These are phyloP conservation scores for Girardinichthys multiradiatus DNA, from an alignment of 2,113 vertebrate genomes.

Conservation along the genomic window DNA sequence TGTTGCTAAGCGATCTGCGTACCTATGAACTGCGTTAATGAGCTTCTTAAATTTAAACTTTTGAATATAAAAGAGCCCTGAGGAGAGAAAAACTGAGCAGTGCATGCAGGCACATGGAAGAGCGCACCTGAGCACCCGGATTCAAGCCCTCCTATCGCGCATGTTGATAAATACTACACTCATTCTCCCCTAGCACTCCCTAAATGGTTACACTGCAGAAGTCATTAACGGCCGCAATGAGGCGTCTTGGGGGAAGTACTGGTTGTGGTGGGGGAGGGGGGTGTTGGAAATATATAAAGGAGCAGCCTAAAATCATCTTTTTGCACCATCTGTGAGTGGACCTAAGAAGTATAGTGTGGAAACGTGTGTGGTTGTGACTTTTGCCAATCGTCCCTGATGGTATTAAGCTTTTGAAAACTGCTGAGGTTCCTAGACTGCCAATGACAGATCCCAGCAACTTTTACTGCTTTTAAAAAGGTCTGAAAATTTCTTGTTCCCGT, in stretches of 20 bases:
- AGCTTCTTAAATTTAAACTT: constrained; percentile 34
- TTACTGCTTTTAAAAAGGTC: constrained; percentile 53
- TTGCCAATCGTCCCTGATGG: constrained; percentile 35
- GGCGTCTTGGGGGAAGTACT: constrained; percentile 47
- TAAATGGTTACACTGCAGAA: constrained; percentile 75
- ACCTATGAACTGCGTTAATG: constrained; percentile 36
- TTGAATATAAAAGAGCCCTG: constrained; percentile 24
- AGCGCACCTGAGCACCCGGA: constrained; percentile 50
- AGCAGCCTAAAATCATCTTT: constrained; percentile 58
- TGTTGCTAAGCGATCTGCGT: constrained; percentile 3
- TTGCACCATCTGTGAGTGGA: constrained; percentile 51
- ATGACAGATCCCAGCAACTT: constrained; percentile 61
- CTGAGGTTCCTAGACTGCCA: constrained; percentile 64
- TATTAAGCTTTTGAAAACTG: constrained; percentile 59
- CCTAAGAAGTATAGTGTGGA: constrained; percentile 24
- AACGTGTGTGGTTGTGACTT: constrained; percentile 45
- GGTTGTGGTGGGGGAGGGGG: constrained; percentile 20
- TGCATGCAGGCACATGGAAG: constrained; percentile 20
- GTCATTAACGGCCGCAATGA: constrained; percentile 78
- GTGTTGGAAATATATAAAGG: constrained; percentile 75
- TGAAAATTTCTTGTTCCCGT: constrained; percentile 51
- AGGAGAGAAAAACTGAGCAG: constrained; percentile 29
- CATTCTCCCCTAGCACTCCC: constrained; percentile 67
- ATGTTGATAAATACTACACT: constrained; percentile 66
- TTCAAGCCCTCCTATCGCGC: constrained; percentile 48